These are phyloP conservation scores for Hippocampus kuda DNA, from an alignment of 2,797 vertebrate species.

Conservation along the genomic window DNA sequence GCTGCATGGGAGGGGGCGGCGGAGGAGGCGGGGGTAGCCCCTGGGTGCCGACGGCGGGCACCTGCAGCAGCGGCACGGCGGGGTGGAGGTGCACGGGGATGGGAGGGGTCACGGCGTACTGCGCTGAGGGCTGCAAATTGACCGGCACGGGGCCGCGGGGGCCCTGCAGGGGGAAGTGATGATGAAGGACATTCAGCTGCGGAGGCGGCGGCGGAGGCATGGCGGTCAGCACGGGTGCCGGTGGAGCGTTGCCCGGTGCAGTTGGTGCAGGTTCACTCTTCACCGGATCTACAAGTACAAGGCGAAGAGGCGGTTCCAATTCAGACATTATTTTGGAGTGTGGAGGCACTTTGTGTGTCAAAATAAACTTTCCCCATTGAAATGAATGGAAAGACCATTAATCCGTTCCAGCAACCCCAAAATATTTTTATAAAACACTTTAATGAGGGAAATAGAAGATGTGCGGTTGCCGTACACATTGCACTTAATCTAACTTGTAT, in stretches of 20 bases:
- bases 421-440: no score
- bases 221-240: constrained; percentile 76
- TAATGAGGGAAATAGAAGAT: no score
- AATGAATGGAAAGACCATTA: not conserved
- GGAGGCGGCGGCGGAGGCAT: constrained; percentile 69
- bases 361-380: not conserved
- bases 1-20: constrained; percentile 88
- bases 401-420: not conserved
- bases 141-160: constrained; percentile 69
- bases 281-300: constrained; percentile 66
- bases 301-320: not conserved
- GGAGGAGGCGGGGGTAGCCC: constrained; percentile 88
- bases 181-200: constrained; percentile 73
- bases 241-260: constrained; percentile 65
- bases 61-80: constrained; percentile 78
- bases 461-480: no score
- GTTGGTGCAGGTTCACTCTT: constrained; percentile 74
- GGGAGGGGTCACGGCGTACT: constrained; percentile 75
- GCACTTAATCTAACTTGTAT: no score
- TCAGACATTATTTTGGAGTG: not conserved
- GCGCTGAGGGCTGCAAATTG: constrained; percentile 72
- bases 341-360: not conserved
- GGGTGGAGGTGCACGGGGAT: constrained; percentile 82
- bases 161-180: constrained; percentile 72
- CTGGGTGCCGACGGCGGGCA: constrained; percentile 79